These are phyloP conservation scores for Colius striatus DNA, from an alignment of 2,113 vertebrate genomes.

Conservation along the genomic window DNA sequence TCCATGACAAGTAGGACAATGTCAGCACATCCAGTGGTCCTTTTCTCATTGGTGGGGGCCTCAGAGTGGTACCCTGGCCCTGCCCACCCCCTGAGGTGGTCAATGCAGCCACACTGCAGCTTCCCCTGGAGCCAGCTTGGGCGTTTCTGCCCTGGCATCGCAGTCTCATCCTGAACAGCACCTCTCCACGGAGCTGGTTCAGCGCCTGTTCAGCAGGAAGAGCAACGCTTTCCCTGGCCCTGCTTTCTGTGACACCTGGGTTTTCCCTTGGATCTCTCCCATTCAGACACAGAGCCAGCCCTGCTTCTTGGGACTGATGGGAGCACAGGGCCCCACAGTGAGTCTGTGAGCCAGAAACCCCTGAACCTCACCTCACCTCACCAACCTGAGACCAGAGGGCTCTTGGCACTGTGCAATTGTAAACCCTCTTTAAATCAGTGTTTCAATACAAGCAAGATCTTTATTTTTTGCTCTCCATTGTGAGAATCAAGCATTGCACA, in stretches of 20 bases:
- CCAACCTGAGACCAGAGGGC: background rate
- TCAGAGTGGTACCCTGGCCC: background rate
- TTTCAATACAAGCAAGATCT: background rate
- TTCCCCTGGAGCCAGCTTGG: background rate
- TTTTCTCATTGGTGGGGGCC: background rate
- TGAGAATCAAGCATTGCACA: background rate
- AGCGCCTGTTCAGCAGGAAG: background rate
- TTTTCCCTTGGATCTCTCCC: background rate
- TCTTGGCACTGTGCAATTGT: rapidly evolving
- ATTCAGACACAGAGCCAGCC: background rate
- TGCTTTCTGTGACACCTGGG: background rate
- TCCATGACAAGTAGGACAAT: background rate
- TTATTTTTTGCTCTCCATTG: no score
- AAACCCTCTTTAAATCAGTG: background rate
- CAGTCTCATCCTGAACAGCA: background rate
- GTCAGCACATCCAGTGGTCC: background rate
- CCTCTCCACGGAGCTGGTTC: rapidly evolving
- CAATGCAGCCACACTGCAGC: background rate
- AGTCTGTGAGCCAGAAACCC: background rate
- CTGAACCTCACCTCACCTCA: background rate
- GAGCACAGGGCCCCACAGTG: rapidly evolving
- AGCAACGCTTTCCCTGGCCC: background rate
- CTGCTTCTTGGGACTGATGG: background rate
- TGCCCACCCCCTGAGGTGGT: background rate
- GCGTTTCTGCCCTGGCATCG: background rate